Percentiles rank a stretch among this genome's conserved stretches.
These are phyloP conservation scores for Hanleya hanleyi DNA, from an alignment of 2,888 invertebrate species.

Conservation along the genomic window DNA sequence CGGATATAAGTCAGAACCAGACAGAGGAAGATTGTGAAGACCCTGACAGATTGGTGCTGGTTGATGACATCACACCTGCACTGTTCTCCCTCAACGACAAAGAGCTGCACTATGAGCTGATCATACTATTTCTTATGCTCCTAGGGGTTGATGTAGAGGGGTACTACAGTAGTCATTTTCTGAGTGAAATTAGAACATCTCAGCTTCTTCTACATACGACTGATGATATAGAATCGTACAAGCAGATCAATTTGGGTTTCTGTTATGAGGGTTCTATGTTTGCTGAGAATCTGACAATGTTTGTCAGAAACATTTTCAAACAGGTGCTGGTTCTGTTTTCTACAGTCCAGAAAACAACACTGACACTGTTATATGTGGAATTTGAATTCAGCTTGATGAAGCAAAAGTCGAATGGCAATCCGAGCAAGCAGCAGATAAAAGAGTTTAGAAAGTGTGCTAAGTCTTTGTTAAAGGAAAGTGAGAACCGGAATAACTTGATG, in stretches of 20 bases:
- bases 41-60: slow-evolving; percentile 70
- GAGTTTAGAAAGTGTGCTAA: slow-evolving; percentile 66
- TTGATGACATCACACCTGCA: slow-evolving; percentile 69
- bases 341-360: slow-evolving; percentile 34
- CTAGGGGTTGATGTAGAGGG: slow-evolving; percentile 17
- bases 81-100: slow-evolving; percentile 42
- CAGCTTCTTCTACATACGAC: background rate
- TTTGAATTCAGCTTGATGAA: slow-evolving; percentile 16
- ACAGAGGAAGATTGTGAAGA: slow-evolving; percentile 73
- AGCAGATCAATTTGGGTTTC: background rate
- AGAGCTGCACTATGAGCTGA: background rate
- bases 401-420: slow-evolving; percentile 15
- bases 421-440: slow-evolving; percentile 46
- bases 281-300: slow-evolving; percentile 1
- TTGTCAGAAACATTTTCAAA: slow-evolving; percentile 33
- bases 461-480: slow-evolving; percentile 62
- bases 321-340: slow-evolving; percentile 41
- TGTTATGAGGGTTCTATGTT: background rate
- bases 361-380: slow-evolving; percentile 43
- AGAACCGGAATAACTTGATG: slow-evolving; percentile 67
- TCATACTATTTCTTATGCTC: slow-evolving; percentile 29
- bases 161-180: background rate
- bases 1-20: slow-evolving; percentile 54
- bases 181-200: background rate
- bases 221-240: background rate